phyloP scores from a whole-genome alignment of 2,888 invertebrate species.

The Hanleya hanleyi region DNA sequence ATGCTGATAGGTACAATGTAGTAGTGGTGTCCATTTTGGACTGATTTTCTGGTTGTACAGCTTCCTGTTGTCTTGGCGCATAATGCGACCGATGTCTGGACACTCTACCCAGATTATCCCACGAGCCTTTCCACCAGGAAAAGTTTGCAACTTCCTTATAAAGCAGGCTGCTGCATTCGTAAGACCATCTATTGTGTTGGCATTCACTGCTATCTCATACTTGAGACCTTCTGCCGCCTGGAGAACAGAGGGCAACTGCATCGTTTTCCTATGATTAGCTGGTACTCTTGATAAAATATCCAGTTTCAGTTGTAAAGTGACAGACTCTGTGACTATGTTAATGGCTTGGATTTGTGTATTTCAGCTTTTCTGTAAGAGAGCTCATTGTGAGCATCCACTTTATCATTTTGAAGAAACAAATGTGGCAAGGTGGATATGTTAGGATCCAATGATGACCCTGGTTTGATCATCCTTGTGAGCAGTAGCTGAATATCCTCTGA shows the following conservation, averaged over 20 bases:
- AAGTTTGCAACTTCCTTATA: background rate
- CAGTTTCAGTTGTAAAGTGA: conserved; percentile 12
- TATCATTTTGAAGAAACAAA: conserved; percentile 34
- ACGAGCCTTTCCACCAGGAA: background rate
- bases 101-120: conserved; percentile 19
- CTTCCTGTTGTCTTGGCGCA: conserved; percentile 11
- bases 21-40: conserved; percentile 24
- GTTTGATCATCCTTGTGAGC: conserved; percentile 12
- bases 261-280: conserved; percentile 14
- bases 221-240: conserved; percentile 15
- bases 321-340: conserved; percentile 27
- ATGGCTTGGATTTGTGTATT: no score
- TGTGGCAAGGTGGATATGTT: conserved; percentile 18
- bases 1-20: conserved; percentile 7
- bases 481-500: conserved; percentile 31
- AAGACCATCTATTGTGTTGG: conserved; percentile 39
- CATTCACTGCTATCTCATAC: conserved; percentile 33
- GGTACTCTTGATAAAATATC: conserved; percentile 13
- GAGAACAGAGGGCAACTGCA: conserved; percentile 20
- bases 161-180: conserved; percentile 37
- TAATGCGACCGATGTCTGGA: conserved; percentile 20
- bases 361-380: no score
- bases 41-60: conserved; percentile 5
- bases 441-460: conserved; percentile 17
- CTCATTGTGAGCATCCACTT: conserved; percentile 28